Conservation (phyloP, 1,140 invertebrate genomes). For the Latrodectus geometricus region DNA sequence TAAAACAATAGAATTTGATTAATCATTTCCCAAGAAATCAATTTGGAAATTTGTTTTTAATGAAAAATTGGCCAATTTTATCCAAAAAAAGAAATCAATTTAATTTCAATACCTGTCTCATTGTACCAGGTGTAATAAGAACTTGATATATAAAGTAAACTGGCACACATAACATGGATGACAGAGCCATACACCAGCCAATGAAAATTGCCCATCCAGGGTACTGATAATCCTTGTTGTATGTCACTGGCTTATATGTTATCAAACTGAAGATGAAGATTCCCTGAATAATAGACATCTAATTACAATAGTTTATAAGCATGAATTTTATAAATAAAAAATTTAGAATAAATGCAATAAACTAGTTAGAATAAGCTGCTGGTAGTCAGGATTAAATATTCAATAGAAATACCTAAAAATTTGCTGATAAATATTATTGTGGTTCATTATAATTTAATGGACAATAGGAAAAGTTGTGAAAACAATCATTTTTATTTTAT, state of each 20-base stretch:
- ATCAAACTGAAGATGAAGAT: slow-evolving; percentile 74
- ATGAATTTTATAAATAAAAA: neutral
- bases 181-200: slow-evolving; percentile 76
- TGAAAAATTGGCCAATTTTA: too few relatives aligned
- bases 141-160: slow-evolving; percentile 73
- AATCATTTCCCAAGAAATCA: too few relatives aligned
- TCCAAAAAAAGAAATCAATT: too few relatives aligned
- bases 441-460: too few relatives aligned
- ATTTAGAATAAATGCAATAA: neutral
- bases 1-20: too few relatives aligned
- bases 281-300: slow-evolving; percentile 68
- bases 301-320: neutral
- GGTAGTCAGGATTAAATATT: too few relatives aligned
- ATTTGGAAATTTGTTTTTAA: too few relatives aligned
- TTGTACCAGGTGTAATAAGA: slow-evolving; percentile 67
- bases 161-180: slow-evolving; percentile 76
- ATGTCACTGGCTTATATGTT: slow-evolving; percentile 72
- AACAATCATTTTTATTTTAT: too few relatives aligned
- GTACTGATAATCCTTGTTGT: slow-evolving; percentile 72
- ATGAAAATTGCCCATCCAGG: slow-evolving; percentile 75
- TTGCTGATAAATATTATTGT: too few relatives aligned
- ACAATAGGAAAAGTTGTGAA: too few relatives aligned
- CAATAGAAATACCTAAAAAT: too few relatives aligned
- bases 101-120: slow-evolving; percentile 61
- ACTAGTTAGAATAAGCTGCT: neutral